phyloP scores from a whole-genome alignment of 2,888 invertebrate genomes.

The Dynastes tityus region DNA sequence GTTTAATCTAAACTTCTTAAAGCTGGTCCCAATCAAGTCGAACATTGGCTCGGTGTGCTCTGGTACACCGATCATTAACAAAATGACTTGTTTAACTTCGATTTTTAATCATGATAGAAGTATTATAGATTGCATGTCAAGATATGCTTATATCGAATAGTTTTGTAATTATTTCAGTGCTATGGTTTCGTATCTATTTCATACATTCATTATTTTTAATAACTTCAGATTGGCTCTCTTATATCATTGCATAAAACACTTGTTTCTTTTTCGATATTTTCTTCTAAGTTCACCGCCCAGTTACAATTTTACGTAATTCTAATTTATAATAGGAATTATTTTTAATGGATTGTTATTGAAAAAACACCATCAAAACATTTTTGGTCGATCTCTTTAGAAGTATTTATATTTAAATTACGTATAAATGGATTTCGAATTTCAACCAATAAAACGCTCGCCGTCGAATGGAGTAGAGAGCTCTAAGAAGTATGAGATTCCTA shows the following conservation, averaged over 20 bases:
- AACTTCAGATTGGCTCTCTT: slow-evolving; percentile 2
- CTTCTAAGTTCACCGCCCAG: not conserved
- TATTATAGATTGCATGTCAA: slow-evolving; percentile 59
- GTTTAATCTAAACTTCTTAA: slow-evolving; percentile 1
- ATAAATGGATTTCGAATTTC: slow-evolving; percentile 61
- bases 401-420: slow-evolving; percentile 48
- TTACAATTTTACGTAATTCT: not conserved
- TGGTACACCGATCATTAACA: slow-evolving; percentile 33
- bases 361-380: not conserved
- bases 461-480: slow-evolving; percentile 63
- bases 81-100: slow-evolving; percentile 49
- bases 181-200: slow-evolving; percentile 27
- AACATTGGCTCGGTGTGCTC: slow-evolving; percentile 1
- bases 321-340: not conserved
- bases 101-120: slow-evolving; percentile 49
- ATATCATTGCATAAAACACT: not conserved
- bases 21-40: slow-evolving; percentile 7
- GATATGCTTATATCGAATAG: slow-evolving; percentile 54
- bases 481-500: slow-evolving; percentile 68
- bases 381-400: not conserved
- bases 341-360: slow-evolving; percentile 23
- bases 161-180: slow-evolving; percentile 50
- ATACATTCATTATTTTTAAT: slow-evolving; percentile 48
- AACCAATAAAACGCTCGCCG: slow-evolving; percentile 67
- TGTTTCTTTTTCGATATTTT: slow-evolving; percentile 29